Base-by-base conservation (phyloP, 2,888 invertebrate genomes). In the Strigamia transsilvanica region DNA sequence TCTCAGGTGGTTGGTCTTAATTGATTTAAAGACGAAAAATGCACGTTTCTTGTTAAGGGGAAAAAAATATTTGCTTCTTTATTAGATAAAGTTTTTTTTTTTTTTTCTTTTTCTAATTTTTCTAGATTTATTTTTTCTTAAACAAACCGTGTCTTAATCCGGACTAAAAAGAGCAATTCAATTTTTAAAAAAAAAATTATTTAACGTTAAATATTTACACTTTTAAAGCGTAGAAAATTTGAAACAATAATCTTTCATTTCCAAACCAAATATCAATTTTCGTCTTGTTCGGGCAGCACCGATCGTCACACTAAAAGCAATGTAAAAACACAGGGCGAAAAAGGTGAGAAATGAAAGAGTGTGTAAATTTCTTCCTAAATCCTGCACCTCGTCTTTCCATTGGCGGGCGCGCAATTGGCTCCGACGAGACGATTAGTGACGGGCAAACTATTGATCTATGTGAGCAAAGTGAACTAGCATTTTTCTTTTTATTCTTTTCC, bases 1-100 rank as follows among this genome's bases (percentile, higher is more conserved):
- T 73, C 73, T 73, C 73, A 73, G 73, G 73, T 73, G 73, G 73
- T 32, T 73, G 73, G 73, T 73, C 73, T 73, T 73, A 73, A 73
- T 73, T 73, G 73, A 73, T 73, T 73, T 73, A 73, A 73, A 32
- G 73, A 73, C 23, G 73, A 73, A 73, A 73, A 73, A 73, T 73
- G 73, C 73, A 73, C 27, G 73, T 32, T 73, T 56, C 18, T 73
- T 73, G 32, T 27, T 73, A 32, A 66, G 32, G 23, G 6, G 23
- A 73, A n/a, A 73, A 73, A 73, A 32, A 73, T 27, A 23, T n/a
- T 27, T 32, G 73, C 32, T 27, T 73, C 15, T 32, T 73, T 73
- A 73, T 73, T 73, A 73, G 73, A 32, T 73, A 27, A 27, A 27
- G 1, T 0, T 0, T 56, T 18, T 56, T 56, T 56, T 56, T 5